Conservation (phyloP, 2,888 invertebrate genomes). For the Sepioteuthis lessoniana region DNA sequence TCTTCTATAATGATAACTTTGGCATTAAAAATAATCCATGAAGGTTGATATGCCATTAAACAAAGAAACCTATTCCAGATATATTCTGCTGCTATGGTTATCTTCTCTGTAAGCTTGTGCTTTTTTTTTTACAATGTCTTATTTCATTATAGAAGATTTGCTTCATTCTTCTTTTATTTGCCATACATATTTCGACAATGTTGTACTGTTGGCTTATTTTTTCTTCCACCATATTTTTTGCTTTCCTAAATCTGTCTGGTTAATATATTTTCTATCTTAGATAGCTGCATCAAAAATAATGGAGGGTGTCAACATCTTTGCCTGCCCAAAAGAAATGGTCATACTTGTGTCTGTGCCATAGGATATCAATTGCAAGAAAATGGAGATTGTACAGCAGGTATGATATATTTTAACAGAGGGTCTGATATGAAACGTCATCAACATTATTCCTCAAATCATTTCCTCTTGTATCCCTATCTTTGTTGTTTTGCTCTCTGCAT, state of each 20-base stretch:
- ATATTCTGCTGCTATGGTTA: too few relatives aligned
- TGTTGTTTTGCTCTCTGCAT: background rate
- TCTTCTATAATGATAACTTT: too few relatives aligned
- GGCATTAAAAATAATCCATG: too few relatives aligned
- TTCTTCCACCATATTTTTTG: background rate
- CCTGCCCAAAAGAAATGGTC: conserved; percentile 50
- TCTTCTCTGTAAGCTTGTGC: too few relatives aligned
- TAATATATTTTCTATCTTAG: conserved; percentile 38
- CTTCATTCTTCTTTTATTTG: too few relatives aligned
- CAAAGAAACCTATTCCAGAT: too few relatives aligned
- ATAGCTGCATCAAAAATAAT: conserved; percentile 50
- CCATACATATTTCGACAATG: background rate
- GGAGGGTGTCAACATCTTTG: conserved; percentile 53
- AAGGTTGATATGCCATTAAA: too few relatives aligned
- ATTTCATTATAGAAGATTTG: too few relatives aligned
- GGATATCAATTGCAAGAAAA: conserved; percentile 48
- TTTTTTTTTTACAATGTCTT: too few relatives aligned
- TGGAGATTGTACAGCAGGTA: conserved; percentile 5
- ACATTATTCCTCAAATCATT: background rate
- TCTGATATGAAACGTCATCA: too few relatives aligned
- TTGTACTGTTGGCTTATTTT: background rate
- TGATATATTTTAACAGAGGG: too few relatives aligned
- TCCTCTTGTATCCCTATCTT: background rate
- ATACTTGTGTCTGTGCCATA: conserved; percentile 50
- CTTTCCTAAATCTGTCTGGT: background rate